phyloP scores from a whole-genome alignment of 2,113 vertebrate genomes.

The Muntiacus muntjak region DNA sequence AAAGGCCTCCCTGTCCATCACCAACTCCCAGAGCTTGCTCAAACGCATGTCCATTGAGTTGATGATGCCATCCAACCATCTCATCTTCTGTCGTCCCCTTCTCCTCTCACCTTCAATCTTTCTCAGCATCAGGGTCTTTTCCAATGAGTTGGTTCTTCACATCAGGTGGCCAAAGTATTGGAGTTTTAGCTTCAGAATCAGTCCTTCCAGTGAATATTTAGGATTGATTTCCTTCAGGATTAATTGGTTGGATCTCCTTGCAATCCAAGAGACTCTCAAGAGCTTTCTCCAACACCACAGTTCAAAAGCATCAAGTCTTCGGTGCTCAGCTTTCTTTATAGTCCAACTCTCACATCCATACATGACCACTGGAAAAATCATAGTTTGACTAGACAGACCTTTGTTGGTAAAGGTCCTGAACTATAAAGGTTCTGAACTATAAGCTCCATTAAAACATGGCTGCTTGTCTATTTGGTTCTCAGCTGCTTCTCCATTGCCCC shows the following conservation, averaged over 20 bases:
- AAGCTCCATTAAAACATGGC: not conserved
- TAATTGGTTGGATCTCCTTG: not conserved
- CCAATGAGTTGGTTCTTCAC: not conserved
- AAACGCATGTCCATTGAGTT: not conserved
- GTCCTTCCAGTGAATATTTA: not conserved
- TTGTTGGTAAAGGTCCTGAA: not conserved
- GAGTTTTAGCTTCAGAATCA: not conserved
- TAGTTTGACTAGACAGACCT: not conserved
- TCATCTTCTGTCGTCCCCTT: not conserved
- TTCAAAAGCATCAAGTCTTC: not conserved
- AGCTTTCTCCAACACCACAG: not conserved
- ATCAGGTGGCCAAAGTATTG: not conserved
- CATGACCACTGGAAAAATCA: not conserved
- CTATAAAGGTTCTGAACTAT: not conserved
- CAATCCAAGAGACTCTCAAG: not conserved
- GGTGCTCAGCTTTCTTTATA: not conserved
- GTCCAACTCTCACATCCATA: not conserved
- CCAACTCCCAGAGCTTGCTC: not conserved
- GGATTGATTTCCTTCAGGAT: not conserved
- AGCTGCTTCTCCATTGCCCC: not conserved
- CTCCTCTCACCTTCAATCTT: not conserved
- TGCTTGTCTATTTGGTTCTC: not conserved
- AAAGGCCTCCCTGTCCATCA: not conserved
- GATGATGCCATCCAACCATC: not conserved
- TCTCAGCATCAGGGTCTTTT: not conserved